Evolutionary conservation across 2,888 invertebrate genomes (phyloP).

Genomic region (Apotomis betuletana): DNA sequence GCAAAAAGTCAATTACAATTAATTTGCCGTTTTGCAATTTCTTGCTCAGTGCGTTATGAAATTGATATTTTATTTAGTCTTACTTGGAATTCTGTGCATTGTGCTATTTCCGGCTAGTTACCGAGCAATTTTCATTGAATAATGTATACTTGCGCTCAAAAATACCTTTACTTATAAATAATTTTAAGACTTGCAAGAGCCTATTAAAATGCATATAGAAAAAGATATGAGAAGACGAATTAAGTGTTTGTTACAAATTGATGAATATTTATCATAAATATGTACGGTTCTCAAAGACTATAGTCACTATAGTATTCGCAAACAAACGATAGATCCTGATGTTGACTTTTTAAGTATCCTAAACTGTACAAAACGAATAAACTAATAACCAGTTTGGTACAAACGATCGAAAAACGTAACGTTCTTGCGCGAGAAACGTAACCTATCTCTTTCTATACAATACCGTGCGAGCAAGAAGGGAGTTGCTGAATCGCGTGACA

Average conservation of each 20-base stretch:
- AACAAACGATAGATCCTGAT: background rate
- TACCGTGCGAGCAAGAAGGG: too few relatives aligned
- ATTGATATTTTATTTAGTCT: constrained; percentile 43
- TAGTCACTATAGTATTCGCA: background rate
- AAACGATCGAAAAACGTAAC: too few relatives aligned
- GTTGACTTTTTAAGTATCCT: too few relatives aligned
- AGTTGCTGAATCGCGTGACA: too few relatives aligned
- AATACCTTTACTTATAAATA: background rate
- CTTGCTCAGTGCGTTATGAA: constrained; percentile 42
- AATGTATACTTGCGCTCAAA: background rate
- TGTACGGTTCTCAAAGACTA: background rate
- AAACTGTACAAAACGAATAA: too few relatives aligned
- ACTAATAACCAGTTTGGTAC: too few relatives aligned
- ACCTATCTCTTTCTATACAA: too few relatives aligned
- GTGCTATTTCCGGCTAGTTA: background rate
- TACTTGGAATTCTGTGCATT: constrained; percentile 23
- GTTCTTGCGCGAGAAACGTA: too few relatives aligned
- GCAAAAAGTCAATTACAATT: constrained; percentile 38
- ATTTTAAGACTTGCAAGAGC: background rate
- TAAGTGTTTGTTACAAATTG: background rate
- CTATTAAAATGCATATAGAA: background rate
- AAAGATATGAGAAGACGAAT: background rate
- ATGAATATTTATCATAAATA: background rate
- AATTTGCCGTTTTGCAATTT: constrained; percentile 29
- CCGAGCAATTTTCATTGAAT: constrained; percentile 6